Conservation (phyloP, 2,888 invertebrate species). For the Chymomyza amoena region DNA sequence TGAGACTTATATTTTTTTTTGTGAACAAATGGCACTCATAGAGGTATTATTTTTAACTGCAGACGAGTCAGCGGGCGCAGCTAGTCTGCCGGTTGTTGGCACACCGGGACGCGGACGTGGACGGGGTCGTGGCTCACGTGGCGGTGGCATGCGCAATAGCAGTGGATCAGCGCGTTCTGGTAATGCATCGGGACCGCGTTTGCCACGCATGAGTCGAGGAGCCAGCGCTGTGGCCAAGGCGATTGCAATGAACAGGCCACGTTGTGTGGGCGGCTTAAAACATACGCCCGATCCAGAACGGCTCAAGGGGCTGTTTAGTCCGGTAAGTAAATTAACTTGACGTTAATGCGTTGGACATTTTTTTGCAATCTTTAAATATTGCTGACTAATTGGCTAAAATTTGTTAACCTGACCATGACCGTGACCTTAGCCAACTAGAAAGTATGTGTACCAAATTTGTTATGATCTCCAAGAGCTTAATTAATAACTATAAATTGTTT, state of each 20-base stretch:
- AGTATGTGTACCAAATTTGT: too few species aligned
- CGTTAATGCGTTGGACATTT: too few species aligned
- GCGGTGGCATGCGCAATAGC: conserved; percentile 28
- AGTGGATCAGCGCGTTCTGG: conserved; percentile 42
- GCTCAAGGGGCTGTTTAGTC: conserved; percentile 75
- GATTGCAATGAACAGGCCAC: conserved; percentile 71
- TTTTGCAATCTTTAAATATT: too few species aligned
- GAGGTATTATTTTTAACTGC: background rate
- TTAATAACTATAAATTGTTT: too few species aligned
- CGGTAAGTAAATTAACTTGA: conserved; percentile 64
- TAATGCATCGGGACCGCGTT: conserved; percentile 57
- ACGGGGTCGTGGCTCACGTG: conserved; percentile 62
- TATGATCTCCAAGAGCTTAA: too few species aligned
- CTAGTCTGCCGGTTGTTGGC: background rate
- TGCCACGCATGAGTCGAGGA: conserved; percentile 74
- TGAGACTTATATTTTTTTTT: background rate
- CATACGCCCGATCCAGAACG: conserved; percentile 76
- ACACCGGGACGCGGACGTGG: conserved; percentile 62
- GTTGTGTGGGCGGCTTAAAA: conserved; percentile 76
- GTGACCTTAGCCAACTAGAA: too few species aligned
- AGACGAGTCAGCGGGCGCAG: conserved; percentile 48
- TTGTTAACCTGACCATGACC: too few species aligned
- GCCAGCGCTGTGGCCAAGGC: conserved; percentile 75
- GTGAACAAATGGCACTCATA: too few species aligned
- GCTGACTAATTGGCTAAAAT: too few species aligned